Base-by-base conservation (phyloP, 2,797 vertebrate species). In the Ctenopoma multispine region DNA sequence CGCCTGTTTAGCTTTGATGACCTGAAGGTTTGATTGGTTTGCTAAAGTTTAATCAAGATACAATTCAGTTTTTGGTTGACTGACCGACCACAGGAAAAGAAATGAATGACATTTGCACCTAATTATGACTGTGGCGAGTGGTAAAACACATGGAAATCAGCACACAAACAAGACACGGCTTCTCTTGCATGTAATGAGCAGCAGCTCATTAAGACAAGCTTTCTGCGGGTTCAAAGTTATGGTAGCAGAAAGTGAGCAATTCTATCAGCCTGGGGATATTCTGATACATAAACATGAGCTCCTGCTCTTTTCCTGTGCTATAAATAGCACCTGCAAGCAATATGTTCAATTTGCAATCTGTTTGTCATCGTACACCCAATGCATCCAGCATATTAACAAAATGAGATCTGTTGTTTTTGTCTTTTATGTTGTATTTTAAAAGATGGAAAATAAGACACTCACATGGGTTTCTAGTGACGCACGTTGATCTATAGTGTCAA, bases 221-320 rank as follows among this genome's bases (percentile, higher is more conserved):
- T 54, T 70, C 55, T 65, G n/a, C 70, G 60, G 69, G 70, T 83
- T 89, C 68, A 81, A 81, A 85, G 73, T 82, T 63, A 69, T 11
- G 20, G 62, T 38, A 18, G 63, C 61, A 72, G 50, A 77, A 88
- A 82, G 63, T 79, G 74, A 77, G 71, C 47, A 20, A 58, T 76
- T 67, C 43, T 4, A 67, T 87, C 66, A 49, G 82, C 80, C 75
- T 56, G 69, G 58, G 71, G 80, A 87, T 84, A 63, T 70, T 70
- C 49, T 64, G 34, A 85, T 90, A 49, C 85, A 90, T 91, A 89
- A 88, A 85, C 82, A 88, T 90, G 70, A 89, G 86, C 57, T 68
- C 47, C 71, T 80, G 81, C 75, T 86, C 56, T 55, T 72, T 77
- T 68, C n/a, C 69, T 43, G n/a, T 31, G 64, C 79, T 84, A 85